Evolutionary conservation across 2,113 vertebrate species (phyloP).

Genomic region (Peromyscus polionotus): DNA sequence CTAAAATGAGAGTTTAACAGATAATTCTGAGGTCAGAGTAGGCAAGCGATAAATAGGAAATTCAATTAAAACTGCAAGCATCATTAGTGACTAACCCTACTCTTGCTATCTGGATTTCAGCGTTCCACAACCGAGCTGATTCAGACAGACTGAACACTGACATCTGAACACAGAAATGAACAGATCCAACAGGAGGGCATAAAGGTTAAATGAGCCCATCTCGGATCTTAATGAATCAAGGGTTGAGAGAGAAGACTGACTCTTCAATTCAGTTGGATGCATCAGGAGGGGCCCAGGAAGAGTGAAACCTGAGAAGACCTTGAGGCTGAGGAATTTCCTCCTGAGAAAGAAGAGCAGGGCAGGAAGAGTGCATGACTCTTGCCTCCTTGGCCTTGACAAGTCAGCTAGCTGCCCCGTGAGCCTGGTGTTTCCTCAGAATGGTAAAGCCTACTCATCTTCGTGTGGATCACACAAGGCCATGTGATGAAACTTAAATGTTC

Average conservation of each 20-base stretch:
- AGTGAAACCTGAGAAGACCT: not conserved
- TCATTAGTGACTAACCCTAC: not conserved
- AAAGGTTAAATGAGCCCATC: not conserved
- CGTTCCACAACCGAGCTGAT: not conserved
- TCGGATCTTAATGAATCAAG: not conserved
- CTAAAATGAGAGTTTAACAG: slow-evolving; percentile 7
- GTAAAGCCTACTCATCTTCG: not conserved
- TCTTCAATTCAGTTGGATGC: not conserved
- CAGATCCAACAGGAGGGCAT: not conserved
- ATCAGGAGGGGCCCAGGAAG: not conserved
- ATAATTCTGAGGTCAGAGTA: not conserved
- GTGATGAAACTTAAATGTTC: not conserved
- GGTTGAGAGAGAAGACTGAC: not conserved
- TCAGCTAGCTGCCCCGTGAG: not conserved
- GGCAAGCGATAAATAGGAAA: not conserved
- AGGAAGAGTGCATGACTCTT: no score
- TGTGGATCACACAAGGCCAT: not conserved
- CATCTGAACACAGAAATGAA: not conserved
- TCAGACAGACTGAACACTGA: not conserved
- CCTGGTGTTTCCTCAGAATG: not conserved
- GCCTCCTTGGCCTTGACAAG: not conserved
- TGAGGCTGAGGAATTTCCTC: not conserved
- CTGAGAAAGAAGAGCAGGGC: not conserved
- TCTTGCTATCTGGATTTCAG: not conserved
- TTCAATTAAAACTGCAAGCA: not conserved